Percentiles rank a stretch among this genome's conserved stretches.
Evolutionary conservation across 2,797 vertebrate species (phyloP).

Genomic region (Leptodon cayanensis): DNA sequence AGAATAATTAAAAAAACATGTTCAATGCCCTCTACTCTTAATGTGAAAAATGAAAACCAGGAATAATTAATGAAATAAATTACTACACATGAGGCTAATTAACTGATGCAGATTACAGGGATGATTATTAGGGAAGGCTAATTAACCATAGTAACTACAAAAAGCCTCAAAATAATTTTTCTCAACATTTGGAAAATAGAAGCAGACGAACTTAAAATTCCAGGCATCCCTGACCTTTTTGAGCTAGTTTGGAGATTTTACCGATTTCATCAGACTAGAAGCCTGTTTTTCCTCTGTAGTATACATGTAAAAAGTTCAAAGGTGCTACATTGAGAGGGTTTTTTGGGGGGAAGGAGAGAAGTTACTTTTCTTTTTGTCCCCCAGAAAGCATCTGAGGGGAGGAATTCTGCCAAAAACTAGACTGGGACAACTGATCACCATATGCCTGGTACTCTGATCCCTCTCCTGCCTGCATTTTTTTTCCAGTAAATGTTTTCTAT

Average conservation of each 20-base stretch:
- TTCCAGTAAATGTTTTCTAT: constrained; percentile 19
- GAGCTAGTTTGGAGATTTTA: not conserved
- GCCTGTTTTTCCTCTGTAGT: not conserved
- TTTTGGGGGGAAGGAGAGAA: not conserved
- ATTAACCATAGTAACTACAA: not conserved
- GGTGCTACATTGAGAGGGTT: not conserved
- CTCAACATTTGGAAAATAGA: not conserved
- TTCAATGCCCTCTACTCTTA: not conserved
- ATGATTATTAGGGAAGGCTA: constrained; percentile 18
- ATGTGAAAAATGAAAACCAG: constrained; percentile 6
- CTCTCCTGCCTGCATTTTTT: not conserved
- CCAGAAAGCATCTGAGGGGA: not conserved
- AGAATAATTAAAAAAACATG: constrained; percentile 13
- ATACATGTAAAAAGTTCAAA: not conserved
- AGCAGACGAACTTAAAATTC: not conserved
- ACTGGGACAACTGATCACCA: not conserved
- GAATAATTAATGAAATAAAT: constrained; percentile 50
- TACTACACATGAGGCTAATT: not conserved
- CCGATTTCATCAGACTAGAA: not conserved
- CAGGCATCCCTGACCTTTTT: not conserved
- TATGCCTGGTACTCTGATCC: not conserved
- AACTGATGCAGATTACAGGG: not conserved
- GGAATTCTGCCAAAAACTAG: not conserved
- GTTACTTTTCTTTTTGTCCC: not conserved
- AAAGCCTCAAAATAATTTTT: not conserved